Evolutionary conservation across 2,797 vertebrate genomes (phyloP).

Genomic region (Hydrolagus colliei): DNA sequence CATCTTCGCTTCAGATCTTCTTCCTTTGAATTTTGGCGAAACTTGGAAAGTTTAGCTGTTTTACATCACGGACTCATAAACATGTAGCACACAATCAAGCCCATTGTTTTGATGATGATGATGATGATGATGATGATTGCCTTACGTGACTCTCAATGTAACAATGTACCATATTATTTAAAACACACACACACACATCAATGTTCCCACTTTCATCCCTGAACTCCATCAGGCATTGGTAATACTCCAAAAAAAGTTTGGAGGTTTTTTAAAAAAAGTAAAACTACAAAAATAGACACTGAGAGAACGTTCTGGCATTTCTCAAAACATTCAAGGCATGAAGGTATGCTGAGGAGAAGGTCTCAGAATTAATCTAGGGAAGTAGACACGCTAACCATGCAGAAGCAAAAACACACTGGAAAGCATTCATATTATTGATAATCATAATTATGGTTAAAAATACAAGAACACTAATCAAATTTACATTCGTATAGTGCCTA

Average conservation of each 20-base stretch:
- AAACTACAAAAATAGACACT: background rate
- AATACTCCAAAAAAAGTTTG: background rate
- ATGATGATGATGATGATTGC: background rate
- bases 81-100: too few relatives aligned
- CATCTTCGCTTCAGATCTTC: background rate
- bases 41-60: background rate
- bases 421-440: too few relatives aligned
- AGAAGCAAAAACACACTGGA: too few relatives aligned
- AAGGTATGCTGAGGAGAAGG: too few relatives aligned
- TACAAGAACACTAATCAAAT: too few relatives aligned
- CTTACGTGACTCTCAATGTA: background rate
- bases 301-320: background rate
- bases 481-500: too few relatives aligned
- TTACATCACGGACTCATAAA: background rate
- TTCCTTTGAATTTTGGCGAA: slow-evolving; percentile 15
- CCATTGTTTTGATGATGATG: too few relatives aligned
- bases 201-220: background rate
- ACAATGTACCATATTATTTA: background rate
- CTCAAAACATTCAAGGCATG: too few relatives aligned
- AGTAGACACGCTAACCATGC: too few relatives aligned
- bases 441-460: too few relatives aligned
- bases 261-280: background rate
- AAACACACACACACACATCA: too few relatives aligned
- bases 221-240: background rate
- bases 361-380: too few relatives aligned